Percentiles rank a stretch among this genome's conserved stretches.
Conservation (phyloP, 2,797 vertebrate genomes). For the Danio albolineatus region DNA sequence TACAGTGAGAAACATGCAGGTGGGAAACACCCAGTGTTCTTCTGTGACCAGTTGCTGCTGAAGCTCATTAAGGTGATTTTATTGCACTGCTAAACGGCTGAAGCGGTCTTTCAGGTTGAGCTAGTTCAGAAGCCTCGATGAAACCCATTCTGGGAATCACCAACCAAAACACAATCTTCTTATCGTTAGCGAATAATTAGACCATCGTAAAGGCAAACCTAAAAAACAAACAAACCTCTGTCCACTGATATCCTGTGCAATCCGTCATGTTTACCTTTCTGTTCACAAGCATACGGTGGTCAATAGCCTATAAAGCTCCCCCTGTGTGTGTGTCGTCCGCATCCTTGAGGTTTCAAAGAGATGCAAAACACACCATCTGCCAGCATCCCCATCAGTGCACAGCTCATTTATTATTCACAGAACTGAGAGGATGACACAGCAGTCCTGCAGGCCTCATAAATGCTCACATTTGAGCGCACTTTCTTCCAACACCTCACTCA, state of each 20-base stretch:
- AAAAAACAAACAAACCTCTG: constrained; percentile 52
- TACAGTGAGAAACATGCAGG: too few relatives aligned
- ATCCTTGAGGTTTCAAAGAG: constrained; percentile 40
- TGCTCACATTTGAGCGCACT: constrained; percentile 10
- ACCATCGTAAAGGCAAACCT: neutral
- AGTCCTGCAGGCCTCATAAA: constrained; percentile 19
- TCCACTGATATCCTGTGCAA: constrained; percentile 12
- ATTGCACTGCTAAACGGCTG: too few relatives aligned
- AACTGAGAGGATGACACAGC: neutral
- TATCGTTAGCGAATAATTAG: too few relatives aligned
- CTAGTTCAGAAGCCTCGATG: neutral
- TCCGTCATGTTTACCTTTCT: constrained; percentile 15
- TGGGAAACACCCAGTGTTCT: neutral
- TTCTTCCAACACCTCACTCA: neutral
- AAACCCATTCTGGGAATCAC: neutral
- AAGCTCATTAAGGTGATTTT: neutral
- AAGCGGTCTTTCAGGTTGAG: neutral
- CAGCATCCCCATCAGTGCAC: constrained; percentile 16
- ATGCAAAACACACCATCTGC: constrained; percentile 48
- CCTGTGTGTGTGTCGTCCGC: constrained; percentile 25
- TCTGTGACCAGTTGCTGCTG: neutral
- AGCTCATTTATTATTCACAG: constrained; percentile 41
- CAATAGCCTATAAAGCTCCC: constrained; percentile 22
- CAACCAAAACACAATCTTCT: neutral
- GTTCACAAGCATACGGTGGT: constrained; percentile 45